Conservation (phyloP, 2,797 vertebrate species). For the Alfaro cultratus region DNA sequence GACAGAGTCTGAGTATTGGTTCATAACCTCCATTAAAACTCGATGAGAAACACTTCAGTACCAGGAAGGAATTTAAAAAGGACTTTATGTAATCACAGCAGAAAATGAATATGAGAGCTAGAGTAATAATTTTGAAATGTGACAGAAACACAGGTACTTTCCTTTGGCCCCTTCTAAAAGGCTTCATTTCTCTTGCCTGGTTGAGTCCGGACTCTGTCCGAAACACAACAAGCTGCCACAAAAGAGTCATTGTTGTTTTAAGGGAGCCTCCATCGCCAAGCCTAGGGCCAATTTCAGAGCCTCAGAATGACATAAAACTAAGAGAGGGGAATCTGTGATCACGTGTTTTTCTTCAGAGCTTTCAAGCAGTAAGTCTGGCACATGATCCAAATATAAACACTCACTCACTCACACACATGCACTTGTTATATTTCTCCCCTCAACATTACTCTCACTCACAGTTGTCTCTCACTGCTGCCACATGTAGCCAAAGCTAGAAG, state of each 20-base stretch:
- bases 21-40: conserved; percentile 1
- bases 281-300: conserved; percentile 11
- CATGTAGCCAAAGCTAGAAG: conserved; percentile 27
- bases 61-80: background rate
- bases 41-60: background rate
- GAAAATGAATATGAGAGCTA: conserved; percentile 6
- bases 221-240: conserved; percentile 12
- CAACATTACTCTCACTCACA: conserved; percentile 30
- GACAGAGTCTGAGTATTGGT: background rate
- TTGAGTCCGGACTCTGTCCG: conserved; percentile 10
- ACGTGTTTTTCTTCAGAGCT: conserved; percentile 34
- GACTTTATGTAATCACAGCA: conserved; percentile 1
- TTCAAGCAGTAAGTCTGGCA: conserved; percentile 33
- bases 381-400: conserved; percentile 35
- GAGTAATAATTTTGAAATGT: conserved; percentile 14
- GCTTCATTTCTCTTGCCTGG: background rate
- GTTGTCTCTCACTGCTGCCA: conserved; percentile 8
- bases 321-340: conserved; percentile 44
- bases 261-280: conserved; percentile 9
- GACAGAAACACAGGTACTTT: background rate
- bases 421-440: conserved; percentile 17
- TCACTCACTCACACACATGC: conserved; percentile 10
- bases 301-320: conserved; percentile 36
- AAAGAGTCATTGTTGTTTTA: conserved; percentile 32
- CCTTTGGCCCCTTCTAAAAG: background rate